Conservation (phyloP, 2,113 vertebrate species). For the Heptranchias perlo region DNA sequence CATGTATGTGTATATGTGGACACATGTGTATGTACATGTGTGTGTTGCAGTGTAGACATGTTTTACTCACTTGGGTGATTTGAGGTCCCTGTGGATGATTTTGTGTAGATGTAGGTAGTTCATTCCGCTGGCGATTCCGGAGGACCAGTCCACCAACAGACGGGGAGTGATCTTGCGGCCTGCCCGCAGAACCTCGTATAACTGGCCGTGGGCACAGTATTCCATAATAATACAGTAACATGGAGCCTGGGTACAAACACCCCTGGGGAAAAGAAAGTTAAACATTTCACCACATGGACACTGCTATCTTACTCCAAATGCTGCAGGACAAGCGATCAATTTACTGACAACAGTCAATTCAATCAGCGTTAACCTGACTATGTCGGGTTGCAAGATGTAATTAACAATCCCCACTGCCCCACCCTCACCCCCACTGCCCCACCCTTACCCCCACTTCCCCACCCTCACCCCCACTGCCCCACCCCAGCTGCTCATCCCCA, state of each 20-base stretch:
- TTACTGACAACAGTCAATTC: neutral
- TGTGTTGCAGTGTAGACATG: neutral
- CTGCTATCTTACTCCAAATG: neutral
- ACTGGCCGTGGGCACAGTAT: slow-evolving; percentile 93
- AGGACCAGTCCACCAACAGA: slow-evolving; percentile 94
- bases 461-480: neutral
- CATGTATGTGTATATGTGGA: neutral
- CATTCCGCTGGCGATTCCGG: slow-evolving; percentile 95
- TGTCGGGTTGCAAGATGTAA: neutral
- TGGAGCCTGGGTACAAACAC: slow-evolving; percentile 92
- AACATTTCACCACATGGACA: neutral
- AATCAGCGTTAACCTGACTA: neutral
- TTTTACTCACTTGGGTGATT: slow-evolving; percentile 88
- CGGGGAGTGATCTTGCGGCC: slow-evolving; percentile 84
- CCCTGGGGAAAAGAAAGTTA: slow-evolving; percentile 57
- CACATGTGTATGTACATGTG: accelerated
- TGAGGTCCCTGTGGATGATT: slow-evolving; percentile 98
- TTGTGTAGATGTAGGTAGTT: slow-evolving; percentile 98
- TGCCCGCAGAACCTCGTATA: slow-evolving; percentile 87
- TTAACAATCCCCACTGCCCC: neutral
- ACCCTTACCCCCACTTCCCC: neutral
- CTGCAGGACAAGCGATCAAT: neutral
- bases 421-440: neutral
- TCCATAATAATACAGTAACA: slow-evolving; percentile 99
- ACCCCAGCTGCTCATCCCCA: neutral